A percentile compares a stretch with the other conserved stretches of the same genome.
phyloP scores from a whole-genome alignment of 1,140 invertebrate genomes.

The Lucilia cuprina region DNA sequence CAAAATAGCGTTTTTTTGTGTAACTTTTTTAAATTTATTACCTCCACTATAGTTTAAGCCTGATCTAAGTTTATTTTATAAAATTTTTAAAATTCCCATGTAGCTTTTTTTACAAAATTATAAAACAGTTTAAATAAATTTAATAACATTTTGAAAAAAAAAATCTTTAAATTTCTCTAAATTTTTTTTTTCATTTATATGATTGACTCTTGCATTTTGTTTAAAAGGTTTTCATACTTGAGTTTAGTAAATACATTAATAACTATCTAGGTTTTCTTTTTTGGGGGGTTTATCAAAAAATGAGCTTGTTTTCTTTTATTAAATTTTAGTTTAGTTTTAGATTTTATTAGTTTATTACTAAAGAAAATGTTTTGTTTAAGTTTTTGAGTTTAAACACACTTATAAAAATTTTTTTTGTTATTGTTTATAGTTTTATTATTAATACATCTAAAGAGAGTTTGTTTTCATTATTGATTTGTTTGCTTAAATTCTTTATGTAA shows the following conservation, averaged over 20 bases:
- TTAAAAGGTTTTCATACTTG: background rate
- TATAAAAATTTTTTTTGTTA: background rate
- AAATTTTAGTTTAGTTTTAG: background rate
- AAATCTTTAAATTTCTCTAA: background rate
- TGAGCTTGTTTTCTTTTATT: slow-evolving; percentile 16
- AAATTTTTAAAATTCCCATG: background rate
- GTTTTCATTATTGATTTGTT: background rate
- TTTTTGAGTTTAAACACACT: background rate
- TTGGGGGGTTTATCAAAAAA: background rate
- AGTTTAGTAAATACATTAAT: background rate
- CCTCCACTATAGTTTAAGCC: no score
- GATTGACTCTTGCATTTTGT: slow-evolving; percentile 31
- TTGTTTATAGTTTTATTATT: background rate
- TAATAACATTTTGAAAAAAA: background rate
- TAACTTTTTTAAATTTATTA: no score
- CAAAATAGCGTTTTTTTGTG: no score
- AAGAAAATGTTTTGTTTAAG: background rate
- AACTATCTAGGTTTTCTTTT: slow-evolving; percentile 20
- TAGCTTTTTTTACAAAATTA: background rate
- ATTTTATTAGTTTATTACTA: background rate
- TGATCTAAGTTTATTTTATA: background rate
- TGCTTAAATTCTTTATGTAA: no score
- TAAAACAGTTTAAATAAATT: background rate
- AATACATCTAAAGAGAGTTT: background rate
- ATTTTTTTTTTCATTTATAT: background rate